Base-by-base conservation (phyloP, 2,888 invertebrate genomes). In the Monopis laevigella region DNA sequence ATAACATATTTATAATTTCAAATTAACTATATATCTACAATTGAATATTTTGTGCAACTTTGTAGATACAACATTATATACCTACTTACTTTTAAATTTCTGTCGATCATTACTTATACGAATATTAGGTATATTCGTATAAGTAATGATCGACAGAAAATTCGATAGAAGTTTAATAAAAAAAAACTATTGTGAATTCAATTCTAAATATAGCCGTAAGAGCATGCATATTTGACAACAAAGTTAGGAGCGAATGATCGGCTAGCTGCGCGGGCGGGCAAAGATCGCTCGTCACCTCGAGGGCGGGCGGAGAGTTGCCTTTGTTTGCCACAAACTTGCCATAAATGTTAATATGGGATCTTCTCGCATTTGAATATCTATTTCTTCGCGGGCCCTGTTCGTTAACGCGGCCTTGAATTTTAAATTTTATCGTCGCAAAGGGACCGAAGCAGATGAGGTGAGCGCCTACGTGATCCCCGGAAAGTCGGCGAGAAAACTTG, bases 261-360 rank as follows among this genome's bases (percentile, higher is more conserved):
- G 29, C 13, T 12, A 29, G 12, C 13, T 12, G n/a, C n/a, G 12
- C 34, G 36, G 21, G 3, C 27, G 39, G 5, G 8, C 10, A 35
- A 10, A 13, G 19, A 8, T 36, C 19, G 17, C 3, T 18, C 21
- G 10, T 19, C 13, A 12, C 32, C 11, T 46, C 50, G 48, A 46
- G 51, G 51, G 51, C 65, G 63, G 55, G 58, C 55, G 55, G 58
- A 58, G 59, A 62, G 55, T 57, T 55, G 68, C 66, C 65, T 73
- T 77, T 80, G 78, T 78, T 69, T 77, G 68, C 72, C 74, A 73
- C 78, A 80, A 80, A 80, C 74, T 77, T 73, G 75, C 78, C 77
- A 80, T 80, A 80, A 80, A 78, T 80, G 80, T 80, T 80, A 80
- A 80, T 80, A 80, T 77, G 80, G 80, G 78, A 77, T 73, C 71